Evolutionary conservation across 2,113 vertebrate species (phyloP), one percentile per base, ranked within the genome.

Genomic region (Pterophyllum scalare): DNA sequence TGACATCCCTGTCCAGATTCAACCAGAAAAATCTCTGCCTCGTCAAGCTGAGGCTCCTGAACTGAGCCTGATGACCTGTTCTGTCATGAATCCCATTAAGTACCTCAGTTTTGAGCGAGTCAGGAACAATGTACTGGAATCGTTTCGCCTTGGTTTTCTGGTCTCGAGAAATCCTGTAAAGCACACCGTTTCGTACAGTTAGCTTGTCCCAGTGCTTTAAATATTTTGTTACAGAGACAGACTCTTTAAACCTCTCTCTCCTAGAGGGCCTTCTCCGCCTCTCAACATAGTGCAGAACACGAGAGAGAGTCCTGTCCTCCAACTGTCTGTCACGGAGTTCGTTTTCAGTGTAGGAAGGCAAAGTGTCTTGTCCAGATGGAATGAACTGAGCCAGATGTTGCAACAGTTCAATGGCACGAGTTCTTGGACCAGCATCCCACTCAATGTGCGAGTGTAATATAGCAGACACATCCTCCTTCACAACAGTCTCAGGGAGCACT

Each of bases 1-100:
- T 62, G 2, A 84, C 26, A 3, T 84, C 74, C 7, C 81, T 54
- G 20, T 83, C 60, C 0, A 80, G 26, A 7, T 49, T 57, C 1
- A 19, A 6, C 58, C 86, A 84, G 33, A 84, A 81, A 54, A 79
- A 84, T 8, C 75, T 81, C 52, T 81, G 58, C 15, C 86, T 64
- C 0, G 46, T 33, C 35, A 88, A 22, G 28, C 22, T 38, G 7
- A 83, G 58, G 3, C 33, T 81, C 38, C 59, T 85, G 49, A 9
- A 83, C 49, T 89, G 75, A 35, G 20, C 80, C 26, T 82, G 77
- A 38, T 88, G 83, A 2, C 87, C 70, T 0, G 79, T 79, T 11
- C 20, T 3, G 11, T 84, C 43, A 3, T 81, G 81, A 1, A 87
- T 17, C 0, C 81, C 81, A 1, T 20, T 13, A 0, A 85, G 35